A percentile compares a stretch with the other conserved stretches of the same genome.
Evolutionary conservation across 2,888 invertebrate species (phyloP).

Genomic region (Erebia aethiops): DNA sequence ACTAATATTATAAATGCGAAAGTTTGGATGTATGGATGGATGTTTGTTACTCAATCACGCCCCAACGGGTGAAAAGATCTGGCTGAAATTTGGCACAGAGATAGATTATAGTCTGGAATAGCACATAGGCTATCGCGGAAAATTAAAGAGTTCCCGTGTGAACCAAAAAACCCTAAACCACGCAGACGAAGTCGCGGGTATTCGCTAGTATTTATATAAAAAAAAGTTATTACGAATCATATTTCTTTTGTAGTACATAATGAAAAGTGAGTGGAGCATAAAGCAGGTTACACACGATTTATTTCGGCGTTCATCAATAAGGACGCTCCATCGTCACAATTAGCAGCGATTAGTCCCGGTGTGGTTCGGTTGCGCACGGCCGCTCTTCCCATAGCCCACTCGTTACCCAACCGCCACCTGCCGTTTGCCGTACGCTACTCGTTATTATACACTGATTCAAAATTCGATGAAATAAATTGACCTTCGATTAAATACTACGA

Average conservation of each 20-base stretch:
- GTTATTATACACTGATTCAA: conserved; percentile 1
- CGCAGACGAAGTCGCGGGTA: too few species aligned
- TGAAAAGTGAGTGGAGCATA: conserved; percentile 12
- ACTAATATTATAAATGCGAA: too few species aligned
- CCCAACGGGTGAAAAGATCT: too few species aligned
- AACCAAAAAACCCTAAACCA: too few species aligned
- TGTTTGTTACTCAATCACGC: too few species aligned
- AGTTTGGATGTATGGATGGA: too few species aligned
- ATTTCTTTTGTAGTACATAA: not conserved
- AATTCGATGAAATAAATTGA: not conserved
- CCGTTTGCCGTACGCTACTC: not conserved
- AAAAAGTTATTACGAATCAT: not conserved
- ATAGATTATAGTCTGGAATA: too few species aligned
- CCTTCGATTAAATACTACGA: not conserved
- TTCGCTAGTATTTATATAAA: too few species aligned
- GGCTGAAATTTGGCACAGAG: too few species aligned
- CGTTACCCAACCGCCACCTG: conserved; percentile 11
- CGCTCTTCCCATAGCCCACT: conserved; percentile 73
- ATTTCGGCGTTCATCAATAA: conserved; percentile 32
- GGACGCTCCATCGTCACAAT: conserved; percentile 62
- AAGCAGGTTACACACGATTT: conserved; percentile 28
- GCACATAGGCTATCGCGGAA: too few species aligned
- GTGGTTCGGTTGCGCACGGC: conserved; percentile 76
- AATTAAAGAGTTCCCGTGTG: too few species aligned
- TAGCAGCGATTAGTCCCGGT: conserved; percentile 78